phyloP scores from a whole-genome alignment of 2,797 vertebrate genomes.

The Anguilla marmorata region DNA sequence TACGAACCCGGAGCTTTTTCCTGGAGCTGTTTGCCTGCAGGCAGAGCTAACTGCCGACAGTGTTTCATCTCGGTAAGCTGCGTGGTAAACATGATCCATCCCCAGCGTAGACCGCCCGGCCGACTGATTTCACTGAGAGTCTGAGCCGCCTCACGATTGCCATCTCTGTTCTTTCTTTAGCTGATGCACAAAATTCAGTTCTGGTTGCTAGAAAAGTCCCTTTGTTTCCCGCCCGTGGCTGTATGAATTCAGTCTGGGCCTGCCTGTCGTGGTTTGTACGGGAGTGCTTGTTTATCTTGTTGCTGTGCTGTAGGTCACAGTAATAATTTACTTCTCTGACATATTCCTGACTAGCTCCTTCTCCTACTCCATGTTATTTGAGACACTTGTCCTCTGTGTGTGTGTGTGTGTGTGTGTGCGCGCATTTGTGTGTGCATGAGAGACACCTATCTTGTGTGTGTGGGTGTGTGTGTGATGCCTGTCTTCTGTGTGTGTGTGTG shows the following conservation, averaged over 20 bases:
- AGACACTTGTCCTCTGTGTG: no score
- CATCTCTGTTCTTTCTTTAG: background rate
- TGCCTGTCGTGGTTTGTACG: background rate
- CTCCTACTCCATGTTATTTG: background rate
- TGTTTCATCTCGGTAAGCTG: background rate
- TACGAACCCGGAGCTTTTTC: background rate
- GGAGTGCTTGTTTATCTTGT: background rate
- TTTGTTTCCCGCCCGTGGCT: background rate
- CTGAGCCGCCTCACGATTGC: background rate
- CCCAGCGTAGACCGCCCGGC: background rate
- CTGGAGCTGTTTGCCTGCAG: background rate
- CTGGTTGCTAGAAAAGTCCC: background rate
- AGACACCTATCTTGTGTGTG: no score
- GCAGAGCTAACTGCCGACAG: background rate
- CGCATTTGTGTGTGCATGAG: no score
- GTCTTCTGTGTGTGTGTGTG: no score
- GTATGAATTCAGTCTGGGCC: background rate
- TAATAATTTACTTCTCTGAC: background rate
- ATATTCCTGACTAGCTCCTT: background rate
- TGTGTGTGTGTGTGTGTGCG: no score
- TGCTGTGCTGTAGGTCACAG: background rate
- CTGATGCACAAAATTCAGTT: background rate
- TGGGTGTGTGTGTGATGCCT: no score
- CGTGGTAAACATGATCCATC: background rate
- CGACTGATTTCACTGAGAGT: background rate